Base-by-base conservation (phyloP, 2,113 vertebrate species). In the Saccopteryx leptura region DNA sequence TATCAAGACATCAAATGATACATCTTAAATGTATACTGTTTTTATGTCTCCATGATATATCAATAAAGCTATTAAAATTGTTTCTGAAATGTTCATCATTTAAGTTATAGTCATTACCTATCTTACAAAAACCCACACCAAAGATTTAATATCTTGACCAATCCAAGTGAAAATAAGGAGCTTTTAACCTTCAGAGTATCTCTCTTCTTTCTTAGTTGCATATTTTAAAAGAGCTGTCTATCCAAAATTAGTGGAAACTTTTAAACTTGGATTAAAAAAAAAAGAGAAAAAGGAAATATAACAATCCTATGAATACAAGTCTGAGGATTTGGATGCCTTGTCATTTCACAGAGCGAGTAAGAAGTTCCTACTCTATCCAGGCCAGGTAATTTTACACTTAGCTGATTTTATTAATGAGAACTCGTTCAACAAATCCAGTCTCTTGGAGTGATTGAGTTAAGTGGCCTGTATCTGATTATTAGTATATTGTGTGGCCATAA, bases 51-150 rank as follows among this genome's bases (percentile, higher is more conserved):
- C 61, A 19, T 2, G 2, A 61, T 39, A 52, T 71, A 19, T 63
- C n/a, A 72, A 48, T 83, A 92, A 69, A 76, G 31, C 61, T 78
- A 10, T 24, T 88, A 60, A 33, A 83, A 81, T 65, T 88, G 6
- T 80, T 92, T 39, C 71, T 63, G 21, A 92, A 78, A 60, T 88
- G 7, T 82, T 26, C 18, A 68, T 5, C 3, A n/a, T 75, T 86
- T 89, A 68, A 96, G 80, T 60, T 97, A 9, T 9, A 21, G 3
- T 60, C 94, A 60, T 50, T 90, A 88, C 72, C 26, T 76, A n/a
- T 21, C 4, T 31, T 71, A 54, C 3, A 63, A 1, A 93, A 93
- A 72, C 12, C 3, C 7, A 12, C 24, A 71, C 11, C 2, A 58
- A 92, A 96, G 11, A 60, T 86, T 19, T 89, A 65, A 31, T 52